Conservation (phyloP, 2,888 invertebrate genomes). For the Pristionchus exspectatus region DNA sequence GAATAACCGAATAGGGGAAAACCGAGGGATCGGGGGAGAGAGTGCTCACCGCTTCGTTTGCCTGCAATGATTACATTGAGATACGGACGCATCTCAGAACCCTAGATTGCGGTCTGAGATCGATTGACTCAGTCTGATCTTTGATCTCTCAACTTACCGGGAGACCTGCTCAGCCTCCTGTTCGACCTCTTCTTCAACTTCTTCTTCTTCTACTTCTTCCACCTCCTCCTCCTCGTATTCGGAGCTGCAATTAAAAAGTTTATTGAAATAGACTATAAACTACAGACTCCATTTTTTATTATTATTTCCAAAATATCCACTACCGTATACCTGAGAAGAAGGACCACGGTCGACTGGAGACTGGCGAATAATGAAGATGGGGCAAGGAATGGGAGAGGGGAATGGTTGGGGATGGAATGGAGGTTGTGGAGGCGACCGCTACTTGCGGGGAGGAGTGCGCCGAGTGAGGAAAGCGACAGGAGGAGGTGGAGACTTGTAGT, state of each 20-base stretch:
- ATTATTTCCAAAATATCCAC: background rate
- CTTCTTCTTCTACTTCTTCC: conserved; percentile 66
- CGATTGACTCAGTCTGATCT: background rate
- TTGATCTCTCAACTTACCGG: conserved; percentile 22
- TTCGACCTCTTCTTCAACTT: conserved; percentile 62
- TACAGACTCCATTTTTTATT: background rate
- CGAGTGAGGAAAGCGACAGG: conserved; percentile 57
- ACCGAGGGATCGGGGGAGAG: conserved; percentile 2
- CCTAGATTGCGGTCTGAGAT: background rate
- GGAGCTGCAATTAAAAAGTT: conserved; percentile 60
- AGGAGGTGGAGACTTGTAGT: conserved; percentile 60
- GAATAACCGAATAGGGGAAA: background rate
- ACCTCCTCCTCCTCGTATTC: conserved; percentile 68
- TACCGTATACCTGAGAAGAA: background rate
- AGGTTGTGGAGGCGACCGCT: conserved; percentile 47
- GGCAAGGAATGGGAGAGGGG: background rate
- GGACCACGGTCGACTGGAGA: background rate
- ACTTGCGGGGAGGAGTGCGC: conserved; percentile 56
- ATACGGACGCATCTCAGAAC: background rate
- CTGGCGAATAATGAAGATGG: background rate
- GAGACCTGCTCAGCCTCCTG: conserved; percentile 56
- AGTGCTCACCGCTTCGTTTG: conserved; percentile 46
- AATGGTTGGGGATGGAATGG: background rate
- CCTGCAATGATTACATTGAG: conserved; percentile 39
- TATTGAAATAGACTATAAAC: background rate